Evolutionary conservation across 2,113 vertebrate species (phyloP), one percentile per base, ranked within the genome.

Genomic region (Dendrocopos noguchii): DNA sequence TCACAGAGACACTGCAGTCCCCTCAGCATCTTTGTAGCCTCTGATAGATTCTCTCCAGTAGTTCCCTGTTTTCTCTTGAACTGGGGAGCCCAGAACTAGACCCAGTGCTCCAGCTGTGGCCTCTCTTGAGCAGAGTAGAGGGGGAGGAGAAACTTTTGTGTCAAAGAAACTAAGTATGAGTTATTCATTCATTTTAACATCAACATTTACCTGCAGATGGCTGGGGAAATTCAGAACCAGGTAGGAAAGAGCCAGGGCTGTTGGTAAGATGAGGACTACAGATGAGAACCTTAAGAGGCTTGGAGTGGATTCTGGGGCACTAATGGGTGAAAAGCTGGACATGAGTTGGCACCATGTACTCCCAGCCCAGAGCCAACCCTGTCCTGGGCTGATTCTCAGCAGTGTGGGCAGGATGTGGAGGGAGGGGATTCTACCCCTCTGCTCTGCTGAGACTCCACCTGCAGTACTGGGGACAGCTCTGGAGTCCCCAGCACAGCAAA

Each of bases 181-280:
- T 81, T 90, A 79, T 87, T 86, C 65, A 91, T 65, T 88, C 80
- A 33, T 72, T 85, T 72, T 84, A 83, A 90, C 27, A 44, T 1
- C 5, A 65, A 71, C 28, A 25, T 92, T 92, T 84, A 18, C 12
- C 24, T 33, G 82, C 2, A 4, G 8, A 2, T 4, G 22, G 88
- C 65, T 33, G 70, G 36, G 11, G 61, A 81, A 71, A 66, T 65
- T 28, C n/a, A 5, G 14, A 25, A 7, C 2, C 2, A 61, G 63
- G 83, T 52, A 34, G 77, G 7, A 61, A 81, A 61, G 6, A 27
- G 2, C 4, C 29, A 24, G 68, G 63, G 64, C 46, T 63, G 10
- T 5, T 55, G 50, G 60, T 18, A 7, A 42, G 57, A 6, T 0
- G 21, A 65, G 50, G n/a, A 57, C 17, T 1, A 4, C 0, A 0